These are phyloP conservation scores for Papilio glaucus DNA, from an alignment of 1,140 invertebrate genomes.

Conservation along the genomic window DNA sequence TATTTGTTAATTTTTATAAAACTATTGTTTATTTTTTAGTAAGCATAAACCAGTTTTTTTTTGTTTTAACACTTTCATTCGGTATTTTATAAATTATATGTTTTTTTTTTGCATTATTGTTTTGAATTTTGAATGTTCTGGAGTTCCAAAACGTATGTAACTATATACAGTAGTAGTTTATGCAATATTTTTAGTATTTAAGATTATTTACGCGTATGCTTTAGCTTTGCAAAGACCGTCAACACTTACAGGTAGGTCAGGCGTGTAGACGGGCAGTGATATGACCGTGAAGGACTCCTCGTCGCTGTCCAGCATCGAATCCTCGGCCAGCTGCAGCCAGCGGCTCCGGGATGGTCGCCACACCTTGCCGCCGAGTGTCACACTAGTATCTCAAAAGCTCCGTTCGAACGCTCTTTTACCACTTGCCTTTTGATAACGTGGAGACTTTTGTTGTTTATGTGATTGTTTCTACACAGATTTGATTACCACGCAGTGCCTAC, in stretches of 20 bases:
- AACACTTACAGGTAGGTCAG: conserved; percentile 69
- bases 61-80: too few species aligned
- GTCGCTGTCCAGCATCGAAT: conserved; percentile 80
- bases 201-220: background rate
- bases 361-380: conserved; percentile 59
- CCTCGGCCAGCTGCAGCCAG: conserved; percentile 69
- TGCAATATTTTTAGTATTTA: too few species aligned
- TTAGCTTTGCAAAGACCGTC: conserved; percentile 8
- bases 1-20: too few species aligned
- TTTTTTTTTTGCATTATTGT: too few species aligned
- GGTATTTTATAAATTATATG: too few species aligned
- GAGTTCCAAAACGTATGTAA: too few species aligned
- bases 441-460: background rate
- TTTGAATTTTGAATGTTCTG: too few species aligned
- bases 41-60: too few species aligned
- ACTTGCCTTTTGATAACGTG: conserved; percentile 37
- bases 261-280: conserved; percentile 76
- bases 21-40: too few species aligned
- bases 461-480: background rate
- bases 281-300: conserved; percentile 81
- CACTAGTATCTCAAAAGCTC: conserved; percentile 10
- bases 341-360: conserved; percentile 73
- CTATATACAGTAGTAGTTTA: too few species aligned
- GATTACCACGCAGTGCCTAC: background rate
- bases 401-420: background rate